Conservation (phyloP, 2,113 vertebrate genomes). For the Phaethornis superciliosus region DNA sequence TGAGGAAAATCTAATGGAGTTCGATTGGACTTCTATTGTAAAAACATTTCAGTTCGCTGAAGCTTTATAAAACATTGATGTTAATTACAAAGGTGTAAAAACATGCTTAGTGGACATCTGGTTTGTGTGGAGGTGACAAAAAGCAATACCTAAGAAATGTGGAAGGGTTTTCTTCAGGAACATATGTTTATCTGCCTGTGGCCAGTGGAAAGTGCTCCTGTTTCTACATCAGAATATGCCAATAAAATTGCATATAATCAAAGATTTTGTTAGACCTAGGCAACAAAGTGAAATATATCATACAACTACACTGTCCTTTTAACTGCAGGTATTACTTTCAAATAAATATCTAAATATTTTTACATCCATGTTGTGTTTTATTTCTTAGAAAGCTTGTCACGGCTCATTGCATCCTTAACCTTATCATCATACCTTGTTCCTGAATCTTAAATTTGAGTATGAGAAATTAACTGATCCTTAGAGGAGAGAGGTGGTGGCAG, state of each 20-base stretch:
- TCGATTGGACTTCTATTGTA: not conserved
- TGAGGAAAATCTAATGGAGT: not conserved
- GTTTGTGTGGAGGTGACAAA: not conserved
- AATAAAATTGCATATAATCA: not conserved
- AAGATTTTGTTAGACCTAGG: not conserved
- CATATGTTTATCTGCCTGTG: not conserved
- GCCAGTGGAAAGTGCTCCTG: not conserved
- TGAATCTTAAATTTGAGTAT: not conserved
- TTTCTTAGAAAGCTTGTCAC: not conserved
- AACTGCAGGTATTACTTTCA: not conserved
- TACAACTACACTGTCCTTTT: not conserved
- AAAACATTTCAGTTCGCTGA: not conserved
- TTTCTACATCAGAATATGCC: not conserved
- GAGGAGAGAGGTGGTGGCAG: not conserved
- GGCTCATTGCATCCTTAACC: not conserved
- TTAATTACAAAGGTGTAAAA: not conserved
- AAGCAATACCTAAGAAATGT: not conserved
- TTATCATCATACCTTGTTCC: not conserved
- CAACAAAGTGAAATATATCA: not conserved
- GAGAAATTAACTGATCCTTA: not conserved
- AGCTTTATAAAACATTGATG: not conserved
- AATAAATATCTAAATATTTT: not conserved
- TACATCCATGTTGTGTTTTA: not conserved
- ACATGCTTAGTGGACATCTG: not conserved
- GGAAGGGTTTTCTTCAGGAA: not conserved